Conservation (phyloP, 2,113 vertebrate genomes). For the Aphelocoma coerulescens region DNA sequence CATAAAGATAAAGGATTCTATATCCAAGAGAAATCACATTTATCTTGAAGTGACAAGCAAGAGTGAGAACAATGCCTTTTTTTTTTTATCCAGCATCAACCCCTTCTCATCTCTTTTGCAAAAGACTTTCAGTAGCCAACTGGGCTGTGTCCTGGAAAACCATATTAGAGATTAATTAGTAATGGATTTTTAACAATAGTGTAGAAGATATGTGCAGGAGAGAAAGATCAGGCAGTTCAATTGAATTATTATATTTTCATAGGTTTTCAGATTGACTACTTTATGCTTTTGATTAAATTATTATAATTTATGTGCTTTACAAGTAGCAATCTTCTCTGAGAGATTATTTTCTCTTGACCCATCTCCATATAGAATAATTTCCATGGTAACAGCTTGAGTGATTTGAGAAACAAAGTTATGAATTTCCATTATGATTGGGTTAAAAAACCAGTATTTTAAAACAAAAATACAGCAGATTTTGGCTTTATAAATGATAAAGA, state of each 20-base stretch:
- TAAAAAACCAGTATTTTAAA: not conserved
- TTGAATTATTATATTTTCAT: conserved; percentile 30
- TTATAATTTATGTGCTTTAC: conserved; percentile 53
- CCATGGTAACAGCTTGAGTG: conserved; percentile 39
- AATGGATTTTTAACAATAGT: conserved; percentile 32
- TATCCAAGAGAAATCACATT: conserved; percentile 20
- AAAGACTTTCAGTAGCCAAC: not conserved
- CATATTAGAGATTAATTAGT: conserved; percentile 21
- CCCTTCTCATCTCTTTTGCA: not conserved
- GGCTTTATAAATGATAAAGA: not conserved
- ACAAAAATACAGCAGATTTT: not conserved
- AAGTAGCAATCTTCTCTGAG: conserved; percentile 16
- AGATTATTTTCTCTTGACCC: conserved; percentile 41
- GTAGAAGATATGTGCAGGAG: not conserved
- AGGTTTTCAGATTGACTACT: conserved; percentile 17
- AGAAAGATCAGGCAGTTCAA: conserved; percentile 20
- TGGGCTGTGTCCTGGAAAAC: conserved; percentile 10
- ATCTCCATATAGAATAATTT: conserved; percentile 53
- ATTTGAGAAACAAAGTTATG: conserved; percentile 3
- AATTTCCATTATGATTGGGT: not conserved
- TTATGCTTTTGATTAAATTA: conserved; percentile 50
- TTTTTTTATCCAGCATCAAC: not conserved
- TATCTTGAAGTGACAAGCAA: not conserved
- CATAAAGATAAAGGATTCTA: not conserved
- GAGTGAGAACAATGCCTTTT: not conserved